Conservation (phyloP, 1,140 invertebrate species). For the Phthorimaea operculella region DNA sequence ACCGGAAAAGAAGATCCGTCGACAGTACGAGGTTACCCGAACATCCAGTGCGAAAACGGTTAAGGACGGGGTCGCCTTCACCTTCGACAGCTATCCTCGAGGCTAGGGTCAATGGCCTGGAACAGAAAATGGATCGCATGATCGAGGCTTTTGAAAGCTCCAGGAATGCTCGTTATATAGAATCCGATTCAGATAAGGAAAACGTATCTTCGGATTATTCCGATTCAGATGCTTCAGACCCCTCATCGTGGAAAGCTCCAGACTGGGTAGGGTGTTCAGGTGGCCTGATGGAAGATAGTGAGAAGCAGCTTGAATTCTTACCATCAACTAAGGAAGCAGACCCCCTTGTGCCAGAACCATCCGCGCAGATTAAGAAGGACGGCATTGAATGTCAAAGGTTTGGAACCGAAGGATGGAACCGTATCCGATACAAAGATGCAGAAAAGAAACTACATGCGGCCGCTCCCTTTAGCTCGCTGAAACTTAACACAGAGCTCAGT, state of each 20-base stretch:
- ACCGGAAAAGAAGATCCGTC: neutral
- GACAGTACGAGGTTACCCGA: too few relatives aligned
- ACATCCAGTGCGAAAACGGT: neutral
- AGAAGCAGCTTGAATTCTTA: neutral
- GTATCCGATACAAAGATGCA: slow-evolving; percentile 23
- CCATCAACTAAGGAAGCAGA: slow-evolving; percentile 13
- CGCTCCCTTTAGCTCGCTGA: slow-evolving; percentile 2
- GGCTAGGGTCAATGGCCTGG: too few relatives aligned
- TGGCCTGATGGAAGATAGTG: too few relatives aligned
- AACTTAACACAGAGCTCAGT: slow-evolving; percentile 2
- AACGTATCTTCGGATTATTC: neutral
- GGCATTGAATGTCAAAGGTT: slow-evolving; percentile 20
- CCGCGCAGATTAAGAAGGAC: slow-evolving; percentile 14
- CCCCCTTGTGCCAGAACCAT: slow-evolving; percentile 18
- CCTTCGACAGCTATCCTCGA: too few relatives aligned
- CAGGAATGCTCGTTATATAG: neutral
- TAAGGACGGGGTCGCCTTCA: neutral
- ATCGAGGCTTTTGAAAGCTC: neutral
- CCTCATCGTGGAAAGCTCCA: too few relatives aligned
- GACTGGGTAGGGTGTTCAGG: too few relatives aligned
- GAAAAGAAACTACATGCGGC: slow-evolving; percentile 14
- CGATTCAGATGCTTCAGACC: too few relatives aligned
- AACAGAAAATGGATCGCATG: too few relatives aligned
- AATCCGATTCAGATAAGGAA: neutral
- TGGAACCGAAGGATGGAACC: slow-evolving; percentile 18